Evolutionary conservation across 1,140 invertebrate genomes (phyloP), one percentile per base, ranked within the genome.

Genomic region (Uloborus diversus): DNA sequence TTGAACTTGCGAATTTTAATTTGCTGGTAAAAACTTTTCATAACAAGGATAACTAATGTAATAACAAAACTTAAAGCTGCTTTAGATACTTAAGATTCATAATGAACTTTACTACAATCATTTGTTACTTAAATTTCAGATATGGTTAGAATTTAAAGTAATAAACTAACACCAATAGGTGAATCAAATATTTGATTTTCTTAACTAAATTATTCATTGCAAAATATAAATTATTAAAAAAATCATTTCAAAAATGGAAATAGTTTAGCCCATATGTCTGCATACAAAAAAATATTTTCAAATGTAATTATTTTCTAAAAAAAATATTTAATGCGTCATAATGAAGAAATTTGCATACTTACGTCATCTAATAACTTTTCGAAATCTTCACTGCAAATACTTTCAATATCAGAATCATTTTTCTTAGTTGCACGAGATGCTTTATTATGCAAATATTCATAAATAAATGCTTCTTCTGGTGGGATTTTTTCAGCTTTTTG

Each of bases 361-460:
- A 79, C 76, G 7, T 84, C 83, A 83, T 85, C 85, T 27, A 89
- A 79, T 61, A 85, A 85, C 4, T 82, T 75, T 78, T 89, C 92
- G 87, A 98, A 97, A 85, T 97, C 95, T 73, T 95, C 93, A 85
- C 95, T 96, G 81, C 91, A 92, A 2, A 97, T 92, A 83, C 94
- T 95, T 51, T 93, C 93, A 35, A 89, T 87, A 85, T 96, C 94
- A 84, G 92, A 91, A 81, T 90, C 89, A 35, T 89, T 88, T 9
- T 88, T 86, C 32, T 82, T 83, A 27, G 61, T 83, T 42, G 83
- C 81, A 80, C 83, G 70, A 79, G 47, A 83, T 42, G 83, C 84
- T 82, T 32, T 51, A 47, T 84, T 76, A 64, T 82, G 62, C 66
- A 86, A 76, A 81, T 84, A 88, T 82, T 83, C 84, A 78, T 94